Evolutionary conservation across 2,113 vertebrate genomes (phyloP).

Genomic region (Daphoenositta chrysoptera): DNA sequence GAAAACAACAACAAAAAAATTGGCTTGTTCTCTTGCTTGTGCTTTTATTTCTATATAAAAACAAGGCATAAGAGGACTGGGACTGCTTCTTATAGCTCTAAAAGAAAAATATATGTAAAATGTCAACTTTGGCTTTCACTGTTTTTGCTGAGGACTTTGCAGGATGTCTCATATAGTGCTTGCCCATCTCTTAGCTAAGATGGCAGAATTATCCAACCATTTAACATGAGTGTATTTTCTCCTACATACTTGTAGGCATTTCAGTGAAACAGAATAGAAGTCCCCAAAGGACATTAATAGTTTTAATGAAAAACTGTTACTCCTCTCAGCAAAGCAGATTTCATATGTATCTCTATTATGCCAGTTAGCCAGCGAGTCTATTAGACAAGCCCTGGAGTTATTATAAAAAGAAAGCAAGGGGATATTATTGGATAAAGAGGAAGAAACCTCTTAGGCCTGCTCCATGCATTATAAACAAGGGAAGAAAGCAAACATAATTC

Average conservation of each 20-base stretch:
- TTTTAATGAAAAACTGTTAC: neutral
- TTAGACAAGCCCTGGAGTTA: neutral
- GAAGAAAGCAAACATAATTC: slow-evolving; percentile 21
- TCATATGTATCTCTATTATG: neutral
- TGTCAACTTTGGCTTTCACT: neutral
- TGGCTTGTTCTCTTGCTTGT: neutral
- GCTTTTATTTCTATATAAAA: neutral
- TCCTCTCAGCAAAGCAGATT: neutral
- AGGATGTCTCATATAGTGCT: neutral
- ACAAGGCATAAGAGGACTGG: neutral
- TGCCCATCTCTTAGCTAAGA: neutral
- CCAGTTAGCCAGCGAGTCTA: neutral
- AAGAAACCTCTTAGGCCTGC: neutral
- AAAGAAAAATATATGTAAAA: neutral
- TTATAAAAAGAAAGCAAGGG: neutral
- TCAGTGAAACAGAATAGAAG: neutral
- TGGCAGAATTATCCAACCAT: neutral
- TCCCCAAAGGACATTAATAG: neutral
- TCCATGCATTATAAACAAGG: neutral
- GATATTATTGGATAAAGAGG: neutral
- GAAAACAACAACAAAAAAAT: neutral
- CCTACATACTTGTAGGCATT: neutral
- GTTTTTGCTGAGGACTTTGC: neutral
- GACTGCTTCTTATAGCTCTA: neutral
- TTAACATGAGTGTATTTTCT: neutral